Percentiles rank a stretch among this genome's conserved stretches.
Conservation (phyloP, 2,888 invertebrate genomes). For the Campopleginae sp. region DNA sequence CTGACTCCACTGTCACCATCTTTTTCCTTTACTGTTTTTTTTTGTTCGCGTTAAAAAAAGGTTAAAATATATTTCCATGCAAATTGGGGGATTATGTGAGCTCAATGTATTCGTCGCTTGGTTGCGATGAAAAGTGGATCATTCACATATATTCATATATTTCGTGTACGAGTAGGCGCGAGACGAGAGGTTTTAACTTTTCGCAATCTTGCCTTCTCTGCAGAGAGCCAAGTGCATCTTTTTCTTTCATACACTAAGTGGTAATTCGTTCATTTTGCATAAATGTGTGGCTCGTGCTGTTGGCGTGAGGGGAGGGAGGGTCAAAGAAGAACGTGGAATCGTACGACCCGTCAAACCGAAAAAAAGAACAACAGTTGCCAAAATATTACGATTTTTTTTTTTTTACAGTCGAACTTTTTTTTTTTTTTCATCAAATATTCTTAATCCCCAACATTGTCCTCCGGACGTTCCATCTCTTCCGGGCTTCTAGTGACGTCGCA, state of each 20-base stretch:
- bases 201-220: neutral
- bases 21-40: conserved; percentile 4
- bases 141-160: conserved; percentile 12
- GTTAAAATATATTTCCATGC: conserved; percentile 50
- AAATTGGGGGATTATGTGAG: conserved; percentile 44
- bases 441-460: neutral
- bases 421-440: neutral
- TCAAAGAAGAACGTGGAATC: neutral
- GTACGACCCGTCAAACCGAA: neutral
- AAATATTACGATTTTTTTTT: neutral
- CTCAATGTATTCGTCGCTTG: conserved; percentile 8
- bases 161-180: neutral
- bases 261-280: neutral
- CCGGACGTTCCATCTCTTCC: neutral
- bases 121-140: conserved; percentile 24
- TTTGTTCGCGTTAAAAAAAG: conserved; percentile 15
- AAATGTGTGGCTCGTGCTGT: neutral
- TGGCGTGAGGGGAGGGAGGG: neutral
- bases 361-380: neutral
- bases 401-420: no score
- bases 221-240: neutral
- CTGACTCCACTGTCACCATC: neutral
- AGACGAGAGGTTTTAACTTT: neutral
- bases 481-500: neutral
- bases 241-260: neutral